Evolutionary conservation across 2,113 vertebrate genomes (phyloP), one percentile per base, ranked within the genome.

Genomic region (Apteryx mantelli): DNA sequence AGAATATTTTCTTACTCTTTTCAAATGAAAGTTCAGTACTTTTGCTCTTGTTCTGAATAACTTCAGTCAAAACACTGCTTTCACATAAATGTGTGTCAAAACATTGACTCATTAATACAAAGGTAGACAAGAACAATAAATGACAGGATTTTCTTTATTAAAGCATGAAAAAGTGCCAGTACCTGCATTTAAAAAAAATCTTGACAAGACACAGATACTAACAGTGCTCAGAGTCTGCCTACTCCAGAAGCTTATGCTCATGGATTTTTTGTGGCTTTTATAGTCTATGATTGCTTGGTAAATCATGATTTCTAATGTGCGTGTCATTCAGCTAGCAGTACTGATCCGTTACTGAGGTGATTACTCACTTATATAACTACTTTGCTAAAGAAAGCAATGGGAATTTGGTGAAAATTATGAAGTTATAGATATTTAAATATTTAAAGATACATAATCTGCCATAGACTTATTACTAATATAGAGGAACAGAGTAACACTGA

Each of bases 401-500:
- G 14, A 73, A 64, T 11, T 80, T 32, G 9, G 32, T 56, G 18
- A 17, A 46, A 84, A 73, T 22, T 24, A 38, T 15, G 2, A 88
- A 68, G 18, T 60, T 46, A 44, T 2, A 68, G 13, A 65, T 11
- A 22, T 7, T 3, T 11, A 68, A 77, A 58, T 18, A 32, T 58
- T 58, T 32, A 58, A 42, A 82, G 15, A 58, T 19, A 50, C 0
- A 21, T 44, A 32, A 46, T 11, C 50, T 25, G 7, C 13, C 46
- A 71, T 6, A 18, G 8, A 60, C 30, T 17, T 79, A 5, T 68
- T 42, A 17, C 3, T 34, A 46, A 32, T 46, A 60, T 14, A 55
- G 11, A 44, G 2, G 3, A 9, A 40, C 1, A n/a, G 6, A 18
- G 3, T 11, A 50, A 19, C 13, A 2, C 5, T 79, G 32, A 71